Percentiles rank a stretch among this genome's conserved stretches.
Conservation (phyloP, 2,797 vertebrate species). For the Numenius phaeopus region DNA sequence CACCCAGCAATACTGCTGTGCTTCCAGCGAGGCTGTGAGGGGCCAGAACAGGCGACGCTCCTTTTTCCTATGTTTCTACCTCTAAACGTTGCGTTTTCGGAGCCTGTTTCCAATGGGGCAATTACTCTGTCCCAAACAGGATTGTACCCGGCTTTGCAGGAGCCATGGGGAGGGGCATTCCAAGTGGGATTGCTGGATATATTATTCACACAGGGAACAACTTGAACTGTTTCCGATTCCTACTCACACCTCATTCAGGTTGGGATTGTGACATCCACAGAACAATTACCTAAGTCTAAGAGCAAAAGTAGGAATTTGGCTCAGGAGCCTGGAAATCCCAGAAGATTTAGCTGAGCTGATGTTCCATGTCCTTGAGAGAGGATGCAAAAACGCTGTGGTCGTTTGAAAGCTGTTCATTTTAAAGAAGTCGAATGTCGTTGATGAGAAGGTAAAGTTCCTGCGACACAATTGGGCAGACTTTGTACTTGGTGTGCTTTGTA, state of each 20-base stretch:
- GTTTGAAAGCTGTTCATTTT: not conserved
- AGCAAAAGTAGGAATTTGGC: not conserved
- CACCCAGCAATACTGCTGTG: too few species aligned
- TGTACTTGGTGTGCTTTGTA: not conserved
- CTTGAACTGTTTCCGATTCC: not conserved
- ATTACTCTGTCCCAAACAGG: not conserved
- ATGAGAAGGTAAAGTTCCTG: not conserved
- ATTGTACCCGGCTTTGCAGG: not conserved
- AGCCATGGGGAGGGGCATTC: not conserved
- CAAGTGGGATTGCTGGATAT: not conserved
- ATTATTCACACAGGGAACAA: not conserved
- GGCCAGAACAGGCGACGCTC: rapidly evolving
- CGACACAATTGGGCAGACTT: not conserved
- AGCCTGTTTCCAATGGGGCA: not conserved
- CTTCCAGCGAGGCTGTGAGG: not conserved
- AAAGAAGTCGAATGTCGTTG: not conserved
- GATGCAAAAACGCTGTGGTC: not conserved
- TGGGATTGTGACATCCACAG: not conserved
- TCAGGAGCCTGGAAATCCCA: not conserved
- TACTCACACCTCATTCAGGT: not conserved
- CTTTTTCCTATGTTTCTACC: not conserved
- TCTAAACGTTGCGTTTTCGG: not conserved
- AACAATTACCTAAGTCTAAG: not conserved
- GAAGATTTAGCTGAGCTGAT: not conserved
- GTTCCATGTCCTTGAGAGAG: not conserved